Percentiles rank a stretch among this genome's conserved stretches.
Conservation (phyloP, 2,888 invertebrate species). For the Pyrocoelia pectoralis region DNA sequence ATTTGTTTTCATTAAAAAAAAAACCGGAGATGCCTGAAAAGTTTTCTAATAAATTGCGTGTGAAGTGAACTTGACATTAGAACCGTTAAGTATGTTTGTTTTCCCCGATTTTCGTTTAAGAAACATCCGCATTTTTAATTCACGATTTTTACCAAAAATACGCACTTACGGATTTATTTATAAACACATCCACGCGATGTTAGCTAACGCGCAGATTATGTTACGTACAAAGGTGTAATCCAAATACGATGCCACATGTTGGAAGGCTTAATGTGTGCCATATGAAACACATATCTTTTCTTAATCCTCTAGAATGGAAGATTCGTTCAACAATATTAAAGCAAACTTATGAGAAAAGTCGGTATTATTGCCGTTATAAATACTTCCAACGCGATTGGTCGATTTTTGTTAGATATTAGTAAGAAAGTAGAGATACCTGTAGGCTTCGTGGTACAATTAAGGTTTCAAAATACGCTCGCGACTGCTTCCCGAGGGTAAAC, state of each 20-base stretch:
- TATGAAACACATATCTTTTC: neutral
- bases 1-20: slow-evolving; percentile 12
- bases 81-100: neutral
- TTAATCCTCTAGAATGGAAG: neutral
- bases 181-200: neutral
- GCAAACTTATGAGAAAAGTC: neutral
- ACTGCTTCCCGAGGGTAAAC: slow-evolving; percentile 67
- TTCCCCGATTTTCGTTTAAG: neutral
- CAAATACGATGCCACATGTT: neutral
- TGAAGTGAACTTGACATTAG: slow-evolving; percentile 17
- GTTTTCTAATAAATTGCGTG: slow-evolving; percentile 18
- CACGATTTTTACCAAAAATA: neutral
- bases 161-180: neutral
- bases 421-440: slow-evolving; percentile 37
- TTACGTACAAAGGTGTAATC: neutral
- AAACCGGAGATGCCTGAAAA: slow-evolving; percentile 3
- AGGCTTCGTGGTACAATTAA: slow-evolving; percentile 39
- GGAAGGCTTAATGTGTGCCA: neutral
- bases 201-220: too few species aligned
- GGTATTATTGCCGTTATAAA: slow-evolving; percentile 15
- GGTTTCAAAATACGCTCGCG: slow-evolving; percentile 44
- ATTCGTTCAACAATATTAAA: neutral
- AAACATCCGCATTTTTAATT: too few species aligned
- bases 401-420: slow-evolving; percentile 25
- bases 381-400: slow-evolving; percentile 32